Evolutionary conservation across 2,113 vertebrate species (phyloP).

Genomic region (Amazona guildingii): DNA sequence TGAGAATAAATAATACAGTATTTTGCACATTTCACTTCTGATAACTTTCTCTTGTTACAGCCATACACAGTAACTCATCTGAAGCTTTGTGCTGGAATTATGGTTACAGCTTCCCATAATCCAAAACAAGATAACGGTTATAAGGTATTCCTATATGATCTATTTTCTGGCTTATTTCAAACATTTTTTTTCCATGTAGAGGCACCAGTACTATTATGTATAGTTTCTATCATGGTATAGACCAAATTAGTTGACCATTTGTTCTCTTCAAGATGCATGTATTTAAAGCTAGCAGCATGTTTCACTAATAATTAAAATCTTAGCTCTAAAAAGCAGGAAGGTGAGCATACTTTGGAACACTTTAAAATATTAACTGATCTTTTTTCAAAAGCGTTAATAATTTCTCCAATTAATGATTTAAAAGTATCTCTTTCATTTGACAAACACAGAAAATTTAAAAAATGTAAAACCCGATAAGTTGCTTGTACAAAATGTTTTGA

Average conservation of each 20-base stretch:
- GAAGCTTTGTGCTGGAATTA: conserved; percentile 92
- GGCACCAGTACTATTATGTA: not conserved
- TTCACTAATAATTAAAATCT: not conserved
- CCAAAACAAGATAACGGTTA: conserved; percentile 98
- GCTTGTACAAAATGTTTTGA: not conserved
- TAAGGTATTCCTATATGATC: conserved; percentile 79
- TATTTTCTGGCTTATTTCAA: not conserved
- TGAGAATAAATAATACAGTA: not conserved
- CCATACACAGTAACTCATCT: conserved; percentile 90
- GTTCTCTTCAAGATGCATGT: not conserved
- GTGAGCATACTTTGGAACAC: not conserved
- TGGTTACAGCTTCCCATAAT: conserved; percentile 97
- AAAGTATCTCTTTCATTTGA: not conserved
- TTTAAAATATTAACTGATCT: not conserved
- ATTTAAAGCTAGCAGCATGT: not conserved
- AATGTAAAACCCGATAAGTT: not conserved
- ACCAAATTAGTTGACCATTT: not conserved
- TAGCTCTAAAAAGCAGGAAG: not conserved
- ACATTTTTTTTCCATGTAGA: not conserved
- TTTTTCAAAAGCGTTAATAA: not conserved
- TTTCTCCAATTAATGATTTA: not conserved
- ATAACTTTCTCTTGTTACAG: conserved; percentile 69
- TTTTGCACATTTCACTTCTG: not conserved
- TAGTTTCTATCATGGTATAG: not conserved
- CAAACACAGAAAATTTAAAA: not conserved